Conservation (phyloP, 2,797 vertebrate species). For the Strix occidentalis region DNA sequence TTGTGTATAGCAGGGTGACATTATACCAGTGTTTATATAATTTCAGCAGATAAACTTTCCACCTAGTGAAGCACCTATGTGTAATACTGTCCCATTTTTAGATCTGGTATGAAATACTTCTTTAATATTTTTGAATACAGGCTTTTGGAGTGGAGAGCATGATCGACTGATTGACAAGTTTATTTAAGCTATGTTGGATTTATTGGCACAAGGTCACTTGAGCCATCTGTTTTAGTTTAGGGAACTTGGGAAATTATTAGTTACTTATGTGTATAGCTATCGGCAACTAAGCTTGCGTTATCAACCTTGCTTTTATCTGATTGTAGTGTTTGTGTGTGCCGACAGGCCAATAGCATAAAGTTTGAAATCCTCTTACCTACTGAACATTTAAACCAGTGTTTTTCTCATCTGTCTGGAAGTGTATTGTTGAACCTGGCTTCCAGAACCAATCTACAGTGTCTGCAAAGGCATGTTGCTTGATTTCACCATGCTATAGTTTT, state of each 20-base stretch:
- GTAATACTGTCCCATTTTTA: background rate
- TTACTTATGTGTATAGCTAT: background rate
- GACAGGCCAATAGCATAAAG: background rate
- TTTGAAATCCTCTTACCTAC: background rate
- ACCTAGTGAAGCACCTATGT: background rate
- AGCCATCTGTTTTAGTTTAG: background rate
- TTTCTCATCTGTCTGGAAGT: background rate
- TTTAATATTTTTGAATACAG: background rate
- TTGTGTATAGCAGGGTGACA: background rate
- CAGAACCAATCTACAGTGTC: background rate
- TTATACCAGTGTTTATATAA: background rate
- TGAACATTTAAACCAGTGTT: background rate
- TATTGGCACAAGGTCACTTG: background rate
- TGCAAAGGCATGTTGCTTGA: background rate
- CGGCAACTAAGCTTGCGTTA: background rate
- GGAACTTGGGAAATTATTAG: slow-evolving; percentile 3
- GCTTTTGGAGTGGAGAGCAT: background rate
- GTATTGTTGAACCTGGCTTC: background rate
- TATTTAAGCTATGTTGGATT: background rate
- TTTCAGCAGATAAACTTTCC: background rate
- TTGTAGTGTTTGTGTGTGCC: background rate
- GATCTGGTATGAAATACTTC: background rate
- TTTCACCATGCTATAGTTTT: background rate
- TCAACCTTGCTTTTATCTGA: background rate
- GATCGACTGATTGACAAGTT: background rate